Evolutionary conservation across 2,888 invertebrate species (phyloP).

Genomic region (Nysson spinosus): DNA sequence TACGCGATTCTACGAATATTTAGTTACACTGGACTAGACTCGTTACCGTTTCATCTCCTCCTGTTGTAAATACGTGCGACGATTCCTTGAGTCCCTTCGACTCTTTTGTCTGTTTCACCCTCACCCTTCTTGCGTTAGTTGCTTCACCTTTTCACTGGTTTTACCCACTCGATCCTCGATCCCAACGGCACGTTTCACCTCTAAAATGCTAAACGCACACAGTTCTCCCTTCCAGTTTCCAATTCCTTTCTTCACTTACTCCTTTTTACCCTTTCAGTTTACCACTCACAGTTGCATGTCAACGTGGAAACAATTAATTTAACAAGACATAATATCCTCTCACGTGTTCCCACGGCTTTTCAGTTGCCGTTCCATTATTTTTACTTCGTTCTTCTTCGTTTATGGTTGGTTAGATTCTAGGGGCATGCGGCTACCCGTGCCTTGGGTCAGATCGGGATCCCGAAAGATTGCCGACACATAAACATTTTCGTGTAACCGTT

Average conservation of each 20-base stretch:
- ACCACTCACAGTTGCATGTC: conserved; percentile 16
- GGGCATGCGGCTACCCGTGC: too few relatives aligned
- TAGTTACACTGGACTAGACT: conserved; percentile 60
- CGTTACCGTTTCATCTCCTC: conserved; percentile 65
- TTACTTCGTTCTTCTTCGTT: neutral
- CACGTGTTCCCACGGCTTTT: neutral
- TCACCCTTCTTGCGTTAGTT: conserved; percentile 38
- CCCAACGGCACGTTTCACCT: conserved; percentile 52
- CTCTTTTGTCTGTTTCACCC: conserved; percentile 8
- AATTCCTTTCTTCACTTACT: neutral
- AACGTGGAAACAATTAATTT: conserved; percentile 31
- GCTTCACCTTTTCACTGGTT: conserved; percentile 39
- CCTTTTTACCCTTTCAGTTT: neutral
- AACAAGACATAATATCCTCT: conserved; percentile 15
- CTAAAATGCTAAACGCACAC: conserved; percentile 48
- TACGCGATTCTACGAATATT: conserved; percentile 54
- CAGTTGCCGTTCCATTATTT: neutral
- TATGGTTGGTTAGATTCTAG: neutral
- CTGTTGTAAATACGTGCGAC: conserved; percentile 57
- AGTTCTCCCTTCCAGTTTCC: conserved; percentile 10
- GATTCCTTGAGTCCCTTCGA: conserved; percentile 48
- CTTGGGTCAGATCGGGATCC: too few relatives aligned
- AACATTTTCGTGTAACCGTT: too few relatives aligned
- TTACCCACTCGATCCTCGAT: conserved; percentile 52
- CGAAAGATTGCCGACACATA: too few relatives aligned